phyloP scores from a whole-genome alignment of 2,113 vertebrate species.

The Podarcis raffonei region DNA sequence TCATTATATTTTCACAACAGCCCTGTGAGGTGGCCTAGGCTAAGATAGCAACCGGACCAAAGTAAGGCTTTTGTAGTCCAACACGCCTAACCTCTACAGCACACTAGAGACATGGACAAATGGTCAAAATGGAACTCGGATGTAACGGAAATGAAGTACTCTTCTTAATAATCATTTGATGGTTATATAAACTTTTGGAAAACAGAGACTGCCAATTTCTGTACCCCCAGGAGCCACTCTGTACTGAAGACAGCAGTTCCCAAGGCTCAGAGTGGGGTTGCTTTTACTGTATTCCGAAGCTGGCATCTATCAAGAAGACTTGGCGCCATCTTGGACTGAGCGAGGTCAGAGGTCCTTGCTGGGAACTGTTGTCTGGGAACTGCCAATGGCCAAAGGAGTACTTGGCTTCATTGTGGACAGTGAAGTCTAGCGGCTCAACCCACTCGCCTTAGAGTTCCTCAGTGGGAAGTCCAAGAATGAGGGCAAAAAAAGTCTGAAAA shows the following conservation, averaged over 20 bases:
- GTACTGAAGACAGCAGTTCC: neutral
- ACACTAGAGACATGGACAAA: neutral
- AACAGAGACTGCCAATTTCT: neutral
- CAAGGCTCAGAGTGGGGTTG: too few species aligned
- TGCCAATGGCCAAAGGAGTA: too few species aligned
- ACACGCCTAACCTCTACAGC: neutral
- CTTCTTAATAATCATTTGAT: neutral
- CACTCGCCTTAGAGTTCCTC: too few species aligned
- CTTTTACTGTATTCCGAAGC: too few species aligned
- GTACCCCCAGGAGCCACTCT: neutral
- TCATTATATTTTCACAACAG: neutral
- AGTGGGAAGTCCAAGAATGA: too few species aligned
- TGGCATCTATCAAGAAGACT: too few species aligned
- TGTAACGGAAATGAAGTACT: neutral
- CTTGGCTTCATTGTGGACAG: too few species aligned
- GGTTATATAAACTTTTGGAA: neutral
- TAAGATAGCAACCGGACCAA: neutral
- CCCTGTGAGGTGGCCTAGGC: neutral
- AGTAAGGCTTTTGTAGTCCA: neutral
- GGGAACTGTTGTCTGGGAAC: too few species aligned
- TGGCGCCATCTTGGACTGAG: too few species aligned
- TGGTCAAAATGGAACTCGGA: neutral
- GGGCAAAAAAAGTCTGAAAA: too few species aligned
- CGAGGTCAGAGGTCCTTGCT: too few species aligned
- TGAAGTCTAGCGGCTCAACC: too few species aligned